A percentile compares a stretch with the other conserved stretches of the same genome.
phyloP scores from a whole-genome alignment of 2,113 vertebrate species.

The Psammodynastes pulverulentus region DNA sequence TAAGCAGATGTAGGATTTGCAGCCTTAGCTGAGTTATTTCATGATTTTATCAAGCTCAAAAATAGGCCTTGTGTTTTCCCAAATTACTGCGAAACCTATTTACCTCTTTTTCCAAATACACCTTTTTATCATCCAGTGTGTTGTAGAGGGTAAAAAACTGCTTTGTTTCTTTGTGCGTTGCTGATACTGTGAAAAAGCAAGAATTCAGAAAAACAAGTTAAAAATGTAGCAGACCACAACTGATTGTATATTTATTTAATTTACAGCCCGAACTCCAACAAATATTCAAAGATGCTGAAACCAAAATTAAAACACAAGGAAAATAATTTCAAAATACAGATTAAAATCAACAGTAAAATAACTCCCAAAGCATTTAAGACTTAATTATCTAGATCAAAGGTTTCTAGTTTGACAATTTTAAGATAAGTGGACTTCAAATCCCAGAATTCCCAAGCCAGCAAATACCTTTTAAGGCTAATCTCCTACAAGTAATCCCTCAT shows the following conservation, averaged over 20 bases:
- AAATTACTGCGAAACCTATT: constrained; percentile 39
- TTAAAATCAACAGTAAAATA: neutral
- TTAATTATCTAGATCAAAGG: neutral
- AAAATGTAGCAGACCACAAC: neutral
- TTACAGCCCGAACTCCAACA: neutral
- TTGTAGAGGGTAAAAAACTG: constrained; percentile 99
- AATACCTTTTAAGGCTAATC: neutral
- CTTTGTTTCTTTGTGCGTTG: constrained; percentile 98
- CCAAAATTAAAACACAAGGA: neutral
- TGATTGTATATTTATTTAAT: neutral
- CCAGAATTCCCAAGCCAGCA: neutral
- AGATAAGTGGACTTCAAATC: neutral
- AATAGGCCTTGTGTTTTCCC: neutral
- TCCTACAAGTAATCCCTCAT: neutral
- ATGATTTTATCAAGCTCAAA: neutral
- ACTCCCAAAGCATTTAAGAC: neutral
- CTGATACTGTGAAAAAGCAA: constrained; percentile 80
- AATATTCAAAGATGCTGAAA: neutral
- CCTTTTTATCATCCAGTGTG: constrained; percentile 96
- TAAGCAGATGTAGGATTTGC: neutral
- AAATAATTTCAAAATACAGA: neutral
- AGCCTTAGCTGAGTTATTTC: neutral
- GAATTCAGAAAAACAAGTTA: neutral
- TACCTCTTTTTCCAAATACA: constrained; percentile 98
- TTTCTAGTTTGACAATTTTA: neutral